Base-by-base conservation (phyloP, 2,113 vertebrate genomes). In the Heteronetta atricapilla region DNA sequence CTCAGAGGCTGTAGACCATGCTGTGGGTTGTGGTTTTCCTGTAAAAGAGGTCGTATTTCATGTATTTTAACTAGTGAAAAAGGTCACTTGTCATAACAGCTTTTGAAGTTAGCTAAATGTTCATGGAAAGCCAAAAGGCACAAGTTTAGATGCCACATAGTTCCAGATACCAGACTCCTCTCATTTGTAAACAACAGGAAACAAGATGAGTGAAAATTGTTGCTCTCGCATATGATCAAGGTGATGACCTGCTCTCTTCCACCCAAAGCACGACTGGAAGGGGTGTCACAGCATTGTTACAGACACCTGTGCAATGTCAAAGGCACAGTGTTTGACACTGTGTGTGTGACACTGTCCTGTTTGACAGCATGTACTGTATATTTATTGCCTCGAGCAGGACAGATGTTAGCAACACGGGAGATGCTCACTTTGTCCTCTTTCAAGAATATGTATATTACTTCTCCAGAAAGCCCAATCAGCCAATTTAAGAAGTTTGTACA, bases 261-360 rank as follows among this genome's bases (percentile, higher is more conserved):
- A 95, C 74, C 72, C 73, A 64, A 36, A 66, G 62, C 67, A 81
- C 56, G 46, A 89, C 16, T 79, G 46, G 28, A 96, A 92, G 89
- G 72, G 74, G 84, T 93, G 60, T 79, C 63, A 64, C 53, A 86
- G 42, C 31, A 36, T 10, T 85, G 70, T 40, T 60, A 63, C 25
- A 67, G 73, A 52, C 86, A 96, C 84, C 87, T 96, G 91, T 72
- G 96, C 17, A 11, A 53, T 86, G 88, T 80, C 95, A 97, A 93
- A 89, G 18, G 36, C 55, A 87, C 25, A 74, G 34, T 1, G 0
- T 0, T 55, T 60, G n/a, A n/a, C n/a, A n/a, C n/a, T n/a, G n/a
- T n/a, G n/a, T n/a, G n/a, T n/a, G n/a, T n/a, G n/a, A n/a, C n/a
- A n/a, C n/a, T n/a, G 82, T 92, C 93, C 5, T 52, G 66, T 86